Conservation (phyloP, 2,888 invertebrate species). For the Isotomurus palustris region DNA sequence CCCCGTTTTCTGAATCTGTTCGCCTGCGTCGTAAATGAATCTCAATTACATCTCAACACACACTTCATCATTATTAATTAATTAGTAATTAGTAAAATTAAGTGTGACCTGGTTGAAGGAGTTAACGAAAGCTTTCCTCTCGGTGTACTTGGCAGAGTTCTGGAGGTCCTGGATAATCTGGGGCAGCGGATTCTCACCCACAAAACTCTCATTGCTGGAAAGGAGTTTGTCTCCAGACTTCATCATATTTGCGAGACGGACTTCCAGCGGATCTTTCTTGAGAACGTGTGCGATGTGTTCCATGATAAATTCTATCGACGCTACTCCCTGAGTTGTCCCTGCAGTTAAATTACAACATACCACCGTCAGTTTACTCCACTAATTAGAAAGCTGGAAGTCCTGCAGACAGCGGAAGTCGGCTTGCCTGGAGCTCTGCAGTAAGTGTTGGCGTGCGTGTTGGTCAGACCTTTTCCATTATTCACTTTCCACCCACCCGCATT, state of each 20-base stretch:
- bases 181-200: slow-evolving; percentile 50
- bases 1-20: slow-evolving; percentile 37
- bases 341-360: slow-evolving; percentile 15
- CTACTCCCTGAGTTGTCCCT: slow-evolving; percentile 62
- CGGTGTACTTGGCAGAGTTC: slow-evolving; percentile 57
- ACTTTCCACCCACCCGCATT: slow-evolving; percentile 58
- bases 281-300: slow-evolving; percentile 59
- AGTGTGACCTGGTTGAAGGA: slow-evolving; percentile 58
- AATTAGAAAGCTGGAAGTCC: no score
- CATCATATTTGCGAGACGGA: slow-evolving; percentile 57
- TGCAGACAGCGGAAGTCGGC: no score
- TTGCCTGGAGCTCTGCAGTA: slow-evolving; percentile 67
- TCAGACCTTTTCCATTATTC: slow-evolving; percentile 54
- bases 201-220: slow-evolving; percentile 20
- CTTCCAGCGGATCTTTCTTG: slow-evolving; percentile 58
- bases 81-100: not conserved
- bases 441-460: slow-evolving; percentile 66
- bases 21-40: slow-evolving; percentile 18
- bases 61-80: not conserved
- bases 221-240: slow-evolving; percentile 44
- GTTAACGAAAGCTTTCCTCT: slow-evolving; percentile 56
- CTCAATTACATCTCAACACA: not conserved
- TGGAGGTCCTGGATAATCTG: slow-evolving; percentile 59
- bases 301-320: slow-evolving; percentile 62
- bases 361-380: no score